Base-by-base conservation (phyloP, 2,888 invertebrate genomes). In the Amorpha juglandis region DNA sequence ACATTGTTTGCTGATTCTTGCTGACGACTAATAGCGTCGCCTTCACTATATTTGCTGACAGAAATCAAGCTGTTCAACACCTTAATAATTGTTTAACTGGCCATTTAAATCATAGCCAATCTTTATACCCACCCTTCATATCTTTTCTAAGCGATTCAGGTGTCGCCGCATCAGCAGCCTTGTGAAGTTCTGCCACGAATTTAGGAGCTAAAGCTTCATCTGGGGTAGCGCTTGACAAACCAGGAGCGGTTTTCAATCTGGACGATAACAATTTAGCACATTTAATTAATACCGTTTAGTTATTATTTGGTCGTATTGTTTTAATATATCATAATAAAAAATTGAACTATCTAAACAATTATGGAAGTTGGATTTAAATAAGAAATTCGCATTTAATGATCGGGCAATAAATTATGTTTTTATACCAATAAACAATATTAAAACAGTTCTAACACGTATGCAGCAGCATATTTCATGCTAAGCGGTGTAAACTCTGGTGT, bases 221-320 rank as follows among this genome's bases (percentile, higher is more conserved):
- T 0, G 89, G 86, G 0, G 51, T 64, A 0, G 73, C 68, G 16
- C 74, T 78, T 4, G 79, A 70, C 6, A 91, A 69, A 0, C 89
- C 90, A 6, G 89, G 90, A 0, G 90, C 89, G 6, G 87, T 79
- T 68, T 83, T 81, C 63, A 90, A 82, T 47, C 90, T 90, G 70
- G 53, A 65, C 70, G 14, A 38, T 51, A 42, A 0, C 12, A 58
- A 42, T n/a, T 16, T 19, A 62, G 14, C 11, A 16, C 9, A 0
- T 27, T 53, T 19, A 51, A 51, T 51, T 0, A 0, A 21, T 33
- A 33, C 1, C 2, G 33, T 53, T 27, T 53, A 33, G 14, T 52
- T 21, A 11, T 21, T 27, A 11, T 52, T 27, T 27, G 4, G 27
- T 27, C 27, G 27, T 27, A 27, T 27, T 27, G 27, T 27, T 27